Conservation (phyloP, 1,140 invertebrate genomes). For the Goniozus legneri region DNA sequence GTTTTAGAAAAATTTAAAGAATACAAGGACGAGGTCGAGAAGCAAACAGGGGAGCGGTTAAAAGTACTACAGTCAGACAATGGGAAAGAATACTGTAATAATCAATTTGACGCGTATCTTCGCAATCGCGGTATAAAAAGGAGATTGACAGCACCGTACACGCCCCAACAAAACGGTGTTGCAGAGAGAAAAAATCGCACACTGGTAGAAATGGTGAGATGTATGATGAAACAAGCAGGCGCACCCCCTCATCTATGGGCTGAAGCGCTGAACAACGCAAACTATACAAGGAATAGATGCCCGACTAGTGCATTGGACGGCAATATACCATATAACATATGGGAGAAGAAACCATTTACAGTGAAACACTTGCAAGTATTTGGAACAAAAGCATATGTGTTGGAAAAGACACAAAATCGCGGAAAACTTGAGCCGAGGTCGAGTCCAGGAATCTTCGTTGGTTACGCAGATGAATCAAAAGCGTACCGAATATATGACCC, state of each 20-base stretch:
- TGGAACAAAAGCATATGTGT: constrained; percentile 6
- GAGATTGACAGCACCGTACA: constrained; percentile 14
- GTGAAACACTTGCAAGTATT: neutral
- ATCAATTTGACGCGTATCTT: neutral
- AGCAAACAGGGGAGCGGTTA: neutral
- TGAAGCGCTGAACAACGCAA: neutral
- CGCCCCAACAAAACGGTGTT: constrained; percentile 20
- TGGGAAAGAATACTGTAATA: neutral
- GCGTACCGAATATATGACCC: constrained; percentile 6
- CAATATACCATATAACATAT: neutral
- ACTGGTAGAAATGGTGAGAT: neutral
- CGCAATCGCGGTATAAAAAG: neutral
- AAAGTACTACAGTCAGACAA: neutral
- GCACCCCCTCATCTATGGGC: neutral
- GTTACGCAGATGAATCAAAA: constrained; percentile 10
- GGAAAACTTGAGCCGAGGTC: constrained; percentile 23
- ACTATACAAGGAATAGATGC: neutral
- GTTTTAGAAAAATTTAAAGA: neutral
- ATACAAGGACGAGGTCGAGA: neutral
- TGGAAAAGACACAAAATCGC: constrained; percentile 14
- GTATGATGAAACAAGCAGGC: neutral
- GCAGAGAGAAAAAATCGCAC: constrained; percentile 17
- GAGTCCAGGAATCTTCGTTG: constrained; percentile 6
- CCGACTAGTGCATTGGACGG: neutral
- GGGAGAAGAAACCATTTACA: neutral